Evolutionary conservation across 2,888 invertebrate genomes (phyloP), one percentile per base, ranked within the genome.

Genomic region (Perdita meconis): DNA sequence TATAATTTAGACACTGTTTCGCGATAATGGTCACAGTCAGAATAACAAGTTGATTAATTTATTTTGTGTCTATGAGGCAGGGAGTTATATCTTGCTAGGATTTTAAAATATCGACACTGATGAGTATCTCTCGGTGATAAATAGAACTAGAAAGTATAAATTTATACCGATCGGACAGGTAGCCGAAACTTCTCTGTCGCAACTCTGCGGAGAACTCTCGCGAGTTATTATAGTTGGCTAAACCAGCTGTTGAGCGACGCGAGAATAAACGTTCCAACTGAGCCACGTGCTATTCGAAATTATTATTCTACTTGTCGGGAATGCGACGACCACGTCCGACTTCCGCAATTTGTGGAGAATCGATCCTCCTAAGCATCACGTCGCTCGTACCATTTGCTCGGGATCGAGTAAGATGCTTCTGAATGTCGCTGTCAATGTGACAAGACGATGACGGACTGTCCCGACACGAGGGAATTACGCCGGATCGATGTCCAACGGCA

Each of bases 231-330:
- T 10, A 56, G 47, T 50, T 40, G 10, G 22, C 26, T 26, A 38
- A 30, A 30, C 16, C 56, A 8, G 5, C 0, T 2, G 1, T 16
- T 16, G 10, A 12, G 51, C 22, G 40, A 12, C 1, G 40, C 40
- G 40, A 12, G 51, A 60, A 68, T 53, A 47, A 72, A 47, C 16
- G 5, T 16, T 13, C 50, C 36, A 66, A 66, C 55, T 42, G 56
- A 22, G 34, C 44, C 51, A 34, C 47, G 53, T 59, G 26, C 53
- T 61, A 13, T 61, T 19, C 42, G 50, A 42, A 81, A 76, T 74
- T 82, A 82, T 84, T 82, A 82, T 81, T 84, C 82, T 68, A 67
- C 71, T 57, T 78, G 74, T 71, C 74, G 69, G 53, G 42, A 53
- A 44, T 8, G 40, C 38, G 51, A 67, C 66, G 38, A 38, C 22